Evolutionary conservation across 2,888 invertebrate genomes (phyloP).

Genomic region (Drosophila mimica): DNA sequence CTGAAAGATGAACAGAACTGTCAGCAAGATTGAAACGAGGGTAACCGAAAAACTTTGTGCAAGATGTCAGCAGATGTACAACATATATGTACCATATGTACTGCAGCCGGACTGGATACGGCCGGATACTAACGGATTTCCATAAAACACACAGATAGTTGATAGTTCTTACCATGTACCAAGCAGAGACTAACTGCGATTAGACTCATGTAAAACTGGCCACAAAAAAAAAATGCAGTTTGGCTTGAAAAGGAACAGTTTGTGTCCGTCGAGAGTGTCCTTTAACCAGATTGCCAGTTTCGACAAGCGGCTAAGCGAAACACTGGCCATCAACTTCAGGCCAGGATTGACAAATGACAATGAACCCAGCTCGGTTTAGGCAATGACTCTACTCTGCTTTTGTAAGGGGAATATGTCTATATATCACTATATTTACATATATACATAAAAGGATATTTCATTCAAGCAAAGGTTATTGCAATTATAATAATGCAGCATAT

Average conservation of each 20-base stretch:
- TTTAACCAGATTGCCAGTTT: slow-evolving; percentile 40
- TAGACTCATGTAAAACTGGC: slow-evolving; percentile 17
- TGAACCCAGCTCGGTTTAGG: background rate
- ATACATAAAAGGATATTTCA: background rate
- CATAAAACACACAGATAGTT: slow-evolving; percentile 59
- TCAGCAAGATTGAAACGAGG: slow-evolving; percentile 26
- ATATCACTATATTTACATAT: background rate
- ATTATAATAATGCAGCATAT: background rate
- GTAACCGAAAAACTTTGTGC: slow-evolving; percentile 14
- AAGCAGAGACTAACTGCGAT: slow-evolving; percentile 40
- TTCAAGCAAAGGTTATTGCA: background rate
- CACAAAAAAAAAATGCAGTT: slow-evolving; percentile 10
- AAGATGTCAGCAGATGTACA: slow-evolving; percentile 50
- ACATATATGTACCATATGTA: background rate
- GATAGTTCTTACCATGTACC: slow-evolving; percentile 35
- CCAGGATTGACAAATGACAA: slow-evolving; percentile 1
- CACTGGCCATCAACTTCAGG: slow-evolving; percentile 19
- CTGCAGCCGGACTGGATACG: slow-evolving; percentile 19
- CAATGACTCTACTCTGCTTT: background rate
- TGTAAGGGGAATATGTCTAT: background rate
- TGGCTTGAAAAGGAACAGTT: slow-evolving; percentile 8
- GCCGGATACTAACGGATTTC: slow-evolving; percentile 53
- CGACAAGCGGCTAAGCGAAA: slow-evolving; percentile 25
- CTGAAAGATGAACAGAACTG: slow-evolving; percentile 24
- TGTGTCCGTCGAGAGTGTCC: slow-evolving; percentile 26